phyloP scores from a whole-genome alignment of 2,888 invertebrate genomes.

The Argynnis bischoffii region DNA sequence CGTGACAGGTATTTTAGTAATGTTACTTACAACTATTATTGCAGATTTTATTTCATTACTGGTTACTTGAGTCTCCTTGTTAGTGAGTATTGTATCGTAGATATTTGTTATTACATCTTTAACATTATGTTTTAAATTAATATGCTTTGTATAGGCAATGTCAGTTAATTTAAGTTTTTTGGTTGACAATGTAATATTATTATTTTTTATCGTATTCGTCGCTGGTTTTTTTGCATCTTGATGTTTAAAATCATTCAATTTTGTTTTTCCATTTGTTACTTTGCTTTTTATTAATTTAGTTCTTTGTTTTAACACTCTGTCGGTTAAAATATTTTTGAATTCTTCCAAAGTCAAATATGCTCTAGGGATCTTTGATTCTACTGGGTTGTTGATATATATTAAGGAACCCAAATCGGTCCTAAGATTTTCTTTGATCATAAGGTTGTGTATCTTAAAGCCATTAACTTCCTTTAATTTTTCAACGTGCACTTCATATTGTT shows the following conservation, averaged over 20 bases:
- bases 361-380: slow-evolving; percentile 64
- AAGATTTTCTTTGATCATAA: slow-evolving; percentile 49
- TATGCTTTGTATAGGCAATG: too few relatives aligned
- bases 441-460: slow-evolving; percentile 65
- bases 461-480: slow-evolving; percentile 65
- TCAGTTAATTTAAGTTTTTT: too few relatives aligned
- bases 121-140: too few relatives aligned
- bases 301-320: slow-evolving; percentile 46
- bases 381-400: slow-evolving; percentile 69
- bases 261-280: neutral
- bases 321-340: slow-evolving; percentile 55
- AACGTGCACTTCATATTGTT: slow-evolving; percentile 58
- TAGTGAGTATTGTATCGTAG: too few relatives aligned
- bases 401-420: slow-evolving; percentile 44
- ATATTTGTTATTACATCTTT: too few relatives aligned
- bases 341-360: slow-evolving; percentile 59
- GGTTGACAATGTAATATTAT: too few relatives aligned
- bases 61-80: too few relatives aligned
- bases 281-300: slow-evolving; percentile 34
- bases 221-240: too few relatives aligned
- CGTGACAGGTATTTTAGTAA: too few relatives aligned
- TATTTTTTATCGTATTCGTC: too few relatives aligned
- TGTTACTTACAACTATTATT: too few relatives aligned
- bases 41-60: too few relatives aligned
- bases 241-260: neutral